Conservation (phyloP, 2,888 invertebrate genomes). For the Andrena praecox region DNA sequence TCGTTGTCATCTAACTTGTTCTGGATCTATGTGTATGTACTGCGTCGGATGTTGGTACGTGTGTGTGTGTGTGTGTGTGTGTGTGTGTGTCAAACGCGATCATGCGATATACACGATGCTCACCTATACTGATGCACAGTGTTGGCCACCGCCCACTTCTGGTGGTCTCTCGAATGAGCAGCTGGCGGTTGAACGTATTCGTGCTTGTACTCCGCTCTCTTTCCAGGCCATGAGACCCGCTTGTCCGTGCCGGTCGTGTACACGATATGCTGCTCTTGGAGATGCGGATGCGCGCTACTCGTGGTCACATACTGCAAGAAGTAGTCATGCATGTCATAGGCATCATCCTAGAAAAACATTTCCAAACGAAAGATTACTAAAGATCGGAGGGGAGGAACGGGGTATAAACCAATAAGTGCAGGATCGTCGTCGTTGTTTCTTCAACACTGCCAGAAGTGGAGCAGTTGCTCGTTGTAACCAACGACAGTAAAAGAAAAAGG, state of each 20-base stretch:
- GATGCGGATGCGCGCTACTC: constrained; percentile 84
- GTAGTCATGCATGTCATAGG: constrained; percentile 84
- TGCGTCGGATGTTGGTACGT: neutral
- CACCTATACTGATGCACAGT: constrained; percentile 85
- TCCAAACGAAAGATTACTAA: constrained; percentile 63
- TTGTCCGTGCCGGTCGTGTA: constrained; percentile 86
- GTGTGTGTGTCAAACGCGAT: neutral
- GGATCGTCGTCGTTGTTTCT: constrained; percentile 9
- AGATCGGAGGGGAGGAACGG: constrained; percentile 16
- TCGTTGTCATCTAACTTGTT: neutral
- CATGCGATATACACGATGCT: constrained; percentile 54
- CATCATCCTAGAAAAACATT: constrained; percentile 82
- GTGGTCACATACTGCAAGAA: constrained; percentile 85
- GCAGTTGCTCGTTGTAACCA: neutral
- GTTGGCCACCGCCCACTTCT: constrained; percentile 87
- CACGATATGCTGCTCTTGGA: constrained; percentile 85
- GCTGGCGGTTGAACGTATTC: constrained; percentile 87
- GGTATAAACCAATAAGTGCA: constrained; percentile 3
- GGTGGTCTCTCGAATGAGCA: constrained; percentile 87
- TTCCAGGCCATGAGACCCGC: constrained; percentile 87
- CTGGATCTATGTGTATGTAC: constrained; percentile 11
- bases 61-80: neutral
- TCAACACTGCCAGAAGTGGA: neutral
- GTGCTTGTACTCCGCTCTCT: constrained; percentile 85
- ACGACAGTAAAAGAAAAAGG: neutral